Base-by-base conservation (phyloP, 2,797 vertebrate genomes). In the Agapornis canus region DNA sequence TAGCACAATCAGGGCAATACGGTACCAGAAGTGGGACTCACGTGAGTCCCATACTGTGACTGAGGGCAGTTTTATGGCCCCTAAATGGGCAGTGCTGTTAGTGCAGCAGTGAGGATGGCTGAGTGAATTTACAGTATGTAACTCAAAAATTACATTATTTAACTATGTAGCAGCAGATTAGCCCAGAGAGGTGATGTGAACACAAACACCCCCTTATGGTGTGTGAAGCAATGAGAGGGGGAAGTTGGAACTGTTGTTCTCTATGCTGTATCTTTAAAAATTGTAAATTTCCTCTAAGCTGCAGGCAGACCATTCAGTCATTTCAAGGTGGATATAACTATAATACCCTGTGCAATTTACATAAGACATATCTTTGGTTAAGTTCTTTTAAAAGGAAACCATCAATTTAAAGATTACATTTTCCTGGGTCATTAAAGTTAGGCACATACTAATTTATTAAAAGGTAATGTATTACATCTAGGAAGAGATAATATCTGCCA, bases 391-490 rank as follows among this genome's bases (percentile, higher is more conserved):
- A 93, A 90, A 82, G 42, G 75, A 85, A 87, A 87, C 57, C 71
- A 89, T 94, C 68, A 89, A 89, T 85, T 95, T 78, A 71, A 94
- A 92, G 64, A 68, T 87, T 91, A 51, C 45, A 61, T 92, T 94
- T 85, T 37, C 64, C 91, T 49, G 78, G 48, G 81, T 89, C 61
- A 69, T 89, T 92, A 89, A 94, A 90, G 64, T 85, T 93, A 82
- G 83, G 81, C 78, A 92, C 64, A 71, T 89, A 85, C 56, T 86
- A 86, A 87, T 95, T 94, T 94, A 93, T 92, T 95, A 90, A 94
- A 89, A 59, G 22, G 78, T 89, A 69, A 96, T 68, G 71, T 85
- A 89, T 95, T 96, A 90, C 78, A 92, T 81, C 86, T 82, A 61
- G 81, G 83, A 89, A 90, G 48, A 71, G 92, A 92, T 89, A 66